Conservation (phyloP, 2,113 vertebrate species). For the Maccullochella peelii region DNA sequence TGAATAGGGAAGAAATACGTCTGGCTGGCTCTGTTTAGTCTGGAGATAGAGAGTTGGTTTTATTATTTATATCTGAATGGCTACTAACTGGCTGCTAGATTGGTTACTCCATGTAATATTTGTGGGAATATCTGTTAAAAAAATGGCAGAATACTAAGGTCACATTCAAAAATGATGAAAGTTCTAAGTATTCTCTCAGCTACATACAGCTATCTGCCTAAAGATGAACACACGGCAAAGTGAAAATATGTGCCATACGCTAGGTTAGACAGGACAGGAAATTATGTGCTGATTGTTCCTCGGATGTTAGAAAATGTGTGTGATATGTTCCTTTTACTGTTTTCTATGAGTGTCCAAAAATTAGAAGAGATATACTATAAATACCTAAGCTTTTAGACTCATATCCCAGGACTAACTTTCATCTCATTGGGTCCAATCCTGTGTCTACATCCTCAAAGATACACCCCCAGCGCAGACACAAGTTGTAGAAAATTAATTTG, state of each 20-base stretch:
- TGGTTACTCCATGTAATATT: background rate
- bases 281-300: background rate
- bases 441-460: background rate
- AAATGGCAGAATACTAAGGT: background rate
- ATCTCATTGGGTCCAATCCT: background rate
- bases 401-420: background rate
- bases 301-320: background rate
- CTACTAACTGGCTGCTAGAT: background rate
- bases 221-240: background rate
- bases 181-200: background rate
- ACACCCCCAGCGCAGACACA: background rate
- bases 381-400: background rate
- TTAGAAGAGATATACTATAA: background rate
- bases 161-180: background rate
- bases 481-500: background rate
- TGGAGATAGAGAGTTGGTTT: slow-evolving; percentile 67
- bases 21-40: slow-evolving; percentile 97
- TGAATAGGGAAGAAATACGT: slow-evolving; percentile 98
- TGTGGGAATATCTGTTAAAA: background rate
- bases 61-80: background rate
- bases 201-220: background rate
- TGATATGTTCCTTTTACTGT: background rate
- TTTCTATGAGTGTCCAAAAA: background rate
- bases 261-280: background rate
- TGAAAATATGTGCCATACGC: background rate